phyloP scores from a whole-genome alignment of 2,888 invertebrate species.

The Chrysolina haemoptera region DNA sequence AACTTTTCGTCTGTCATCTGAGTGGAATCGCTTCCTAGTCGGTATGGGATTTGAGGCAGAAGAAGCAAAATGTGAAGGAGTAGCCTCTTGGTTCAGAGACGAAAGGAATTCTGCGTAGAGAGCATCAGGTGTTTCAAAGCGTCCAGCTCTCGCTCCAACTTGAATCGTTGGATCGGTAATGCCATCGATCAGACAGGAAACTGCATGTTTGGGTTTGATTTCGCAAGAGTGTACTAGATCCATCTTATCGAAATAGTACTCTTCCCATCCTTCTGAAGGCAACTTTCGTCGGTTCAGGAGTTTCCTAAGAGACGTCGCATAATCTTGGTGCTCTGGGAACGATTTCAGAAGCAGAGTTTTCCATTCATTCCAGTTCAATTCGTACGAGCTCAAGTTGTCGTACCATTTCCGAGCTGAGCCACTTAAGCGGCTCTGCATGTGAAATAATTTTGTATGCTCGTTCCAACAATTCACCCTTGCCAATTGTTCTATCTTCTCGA shows the following conservation, averaged over 20 bases:
- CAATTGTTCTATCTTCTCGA: conserved; percentile 35
- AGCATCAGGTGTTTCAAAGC: conserved; percentile 37
- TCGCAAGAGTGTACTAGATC: conserved; percentile 35
- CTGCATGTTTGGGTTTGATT: conserved; percentile 38
- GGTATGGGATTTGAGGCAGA: background rate
- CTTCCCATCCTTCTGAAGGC: conserved; percentile 35
- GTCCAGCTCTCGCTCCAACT: conserved; percentile 41
- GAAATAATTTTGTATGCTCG: conserved; percentile 30
- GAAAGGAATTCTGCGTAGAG: conserved; percentile 12
- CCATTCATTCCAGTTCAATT: conserved; percentile 31
- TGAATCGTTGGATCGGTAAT: conserved; percentile 37
- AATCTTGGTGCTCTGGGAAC: conserved; percentile 46
- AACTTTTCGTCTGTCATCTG: conserved; percentile 17
- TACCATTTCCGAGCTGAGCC: conserved; percentile 37
- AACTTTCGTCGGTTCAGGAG: conserved; percentile 37
- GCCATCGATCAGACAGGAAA: conserved; percentile 40
- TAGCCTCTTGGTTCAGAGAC: conserved; percentile 1
- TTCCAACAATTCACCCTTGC: conserved; percentile 29
- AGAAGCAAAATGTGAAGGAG: background rate
- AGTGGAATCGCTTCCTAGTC: background rate
- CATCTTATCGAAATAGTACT: conserved; percentile 44
- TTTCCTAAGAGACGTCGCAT: conserved; percentile 37
- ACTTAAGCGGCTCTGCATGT: conserved; percentile 34
- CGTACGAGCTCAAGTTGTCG: conserved; percentile 36
- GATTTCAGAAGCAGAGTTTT: conserved; percentile 20